Evolutionary conservation across 2,888 invertebrate genomes (phyloP).

Genomic region (Oscheius sp.): DNA sequence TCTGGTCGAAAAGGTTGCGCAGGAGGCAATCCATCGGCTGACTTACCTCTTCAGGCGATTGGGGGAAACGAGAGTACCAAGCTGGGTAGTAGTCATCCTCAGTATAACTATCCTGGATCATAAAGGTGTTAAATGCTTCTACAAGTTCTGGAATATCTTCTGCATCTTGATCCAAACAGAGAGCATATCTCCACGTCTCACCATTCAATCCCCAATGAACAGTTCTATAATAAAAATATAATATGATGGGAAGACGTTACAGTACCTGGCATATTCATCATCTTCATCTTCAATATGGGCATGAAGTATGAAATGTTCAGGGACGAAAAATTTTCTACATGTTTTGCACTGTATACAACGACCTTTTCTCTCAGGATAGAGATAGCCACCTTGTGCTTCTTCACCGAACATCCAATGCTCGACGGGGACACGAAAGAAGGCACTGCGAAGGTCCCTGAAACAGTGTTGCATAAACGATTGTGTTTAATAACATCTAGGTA

Average conservation of each 20-base stretch:
- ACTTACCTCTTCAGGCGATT: conserved; percentile 1
- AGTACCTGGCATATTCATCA: not conserved
- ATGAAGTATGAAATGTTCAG: conserved; percentile 21
- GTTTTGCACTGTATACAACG: conserved; percentile 24
- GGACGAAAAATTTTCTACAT: conserved; percentile 17
- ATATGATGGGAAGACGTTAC: not conserved
- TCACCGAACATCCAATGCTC: conserved; percentile 7
- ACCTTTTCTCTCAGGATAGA: conserved; percentile 22
- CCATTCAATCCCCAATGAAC: conserved; percentile 24
- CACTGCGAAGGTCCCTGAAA: conserved; percentile 1
- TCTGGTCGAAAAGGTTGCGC: not conserved
- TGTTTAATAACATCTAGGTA: not conserved
- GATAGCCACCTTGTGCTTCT: not conserved
- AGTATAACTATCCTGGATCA: not conserved
- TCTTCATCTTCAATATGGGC: not conserved
- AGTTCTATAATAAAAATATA: not conserved
- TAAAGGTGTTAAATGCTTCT: conserved; percentile 1
- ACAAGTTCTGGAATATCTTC: not conserved
- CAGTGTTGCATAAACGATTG: too few species aligned
- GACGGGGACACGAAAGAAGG: not conserved
- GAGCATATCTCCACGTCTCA: conserved; percentile 5
- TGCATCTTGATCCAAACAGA: not conserved
- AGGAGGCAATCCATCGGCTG: not conserved
- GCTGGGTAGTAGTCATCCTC: conserved; percentile 5
- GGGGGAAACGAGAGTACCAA: not conserved